Evolutionary conservation across 2,888 invertebrate genomes (phyloP), one percentile per base, ranked within the genome.

Genomic region (Torymus texanus): DNA sequence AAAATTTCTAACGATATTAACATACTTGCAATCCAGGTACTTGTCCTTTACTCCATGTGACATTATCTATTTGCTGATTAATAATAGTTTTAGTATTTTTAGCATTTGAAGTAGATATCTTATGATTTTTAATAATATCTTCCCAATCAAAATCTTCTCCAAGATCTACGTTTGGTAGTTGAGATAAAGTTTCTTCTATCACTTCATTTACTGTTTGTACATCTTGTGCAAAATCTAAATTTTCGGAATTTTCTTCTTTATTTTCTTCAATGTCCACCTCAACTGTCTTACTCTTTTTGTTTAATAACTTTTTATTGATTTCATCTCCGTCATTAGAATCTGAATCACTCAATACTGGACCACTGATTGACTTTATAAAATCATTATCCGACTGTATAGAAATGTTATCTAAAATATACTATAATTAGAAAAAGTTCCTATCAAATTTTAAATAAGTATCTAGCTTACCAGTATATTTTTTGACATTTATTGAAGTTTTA

Each of bases 1-100:
- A 50, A 56, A 63, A 72, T 56, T 65, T 67, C 65, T 13, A n/a
- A 41, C 66, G 8, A 8, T 8, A 41, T 1, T 41, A 41, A 41
- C 66, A 13, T 83, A 87, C 86, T 75, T 85, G 82, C 24, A 87
- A 80, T 65, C 82, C 85, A 55, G 84, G 73, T n/a, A 87, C 76
- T n/a, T 87, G 89, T n/a, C 90, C 90, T 81, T 86, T 89, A 75
- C 90, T 90, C 90, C 90, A 90, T 18, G 83, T 24, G 56, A 70
- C 0, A 80, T 75, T 24, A 81, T 63, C n/a, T 55, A 63, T 75
- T 78, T 29, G 13, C 73, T 79, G 16, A 58, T 75, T n/a, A 56
- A n/a, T 50, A 59, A 4, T 1, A 14, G 72, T 71, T 83, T 78
- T 24, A 56, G 29, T n/a, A 50, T 50, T 24, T 16, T 29, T 13